Base-by-base conservation (phyloP, 2,113 vertebrate species). In the Pyxicephalus adspersus region DNA sequence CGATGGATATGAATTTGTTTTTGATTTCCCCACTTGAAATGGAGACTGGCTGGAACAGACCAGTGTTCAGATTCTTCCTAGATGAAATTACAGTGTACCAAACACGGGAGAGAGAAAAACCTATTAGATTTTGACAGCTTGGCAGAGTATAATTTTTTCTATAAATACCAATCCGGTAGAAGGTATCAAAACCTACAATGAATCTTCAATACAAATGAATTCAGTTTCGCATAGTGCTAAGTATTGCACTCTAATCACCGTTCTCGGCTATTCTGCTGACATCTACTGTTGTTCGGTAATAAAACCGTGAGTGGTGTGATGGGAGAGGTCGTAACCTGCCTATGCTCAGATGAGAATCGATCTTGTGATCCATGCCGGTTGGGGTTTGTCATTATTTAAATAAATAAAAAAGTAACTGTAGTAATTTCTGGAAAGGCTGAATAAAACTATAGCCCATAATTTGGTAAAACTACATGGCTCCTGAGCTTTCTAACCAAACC, bases 91-190 rank as follows among this genome's bases (percentile, higher is more conserved):
- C 52, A 67, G 77, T 60, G 77, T 70, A 26, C 7, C 26, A 13
- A 2, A 22, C 52, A 34, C 65, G 50, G 16, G 9, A 26, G 26
- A 77, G 61, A 55, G 54, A 54, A 67, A 78, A 77, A 64, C 45
- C 76, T 67, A 78, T 78, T 78, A 57, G 76, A 67, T 67, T 71
- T 13, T 70, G 66, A 72, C 67, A 80, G 67, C 67, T 64, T 57
- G 63, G 23, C 66, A 68, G 23, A 50, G 57, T 71, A 28, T 80
- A 22, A 80, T 80, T 80, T 71, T 23, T 52, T 63, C 31, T 71
- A 80, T 72, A 72, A 80, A 80, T 72, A 72, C 70, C 67, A 45
- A 57, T 72, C 57, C 3, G 18, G 25, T 72, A 29, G 70, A 61
- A 80, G 66, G 67, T 72, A 80, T 72, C 65, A 52, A 51, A 80